Base-by-base conservation (phyloP, 2,888 invertebrate species). In the Coleophora deauratella region DNA sequence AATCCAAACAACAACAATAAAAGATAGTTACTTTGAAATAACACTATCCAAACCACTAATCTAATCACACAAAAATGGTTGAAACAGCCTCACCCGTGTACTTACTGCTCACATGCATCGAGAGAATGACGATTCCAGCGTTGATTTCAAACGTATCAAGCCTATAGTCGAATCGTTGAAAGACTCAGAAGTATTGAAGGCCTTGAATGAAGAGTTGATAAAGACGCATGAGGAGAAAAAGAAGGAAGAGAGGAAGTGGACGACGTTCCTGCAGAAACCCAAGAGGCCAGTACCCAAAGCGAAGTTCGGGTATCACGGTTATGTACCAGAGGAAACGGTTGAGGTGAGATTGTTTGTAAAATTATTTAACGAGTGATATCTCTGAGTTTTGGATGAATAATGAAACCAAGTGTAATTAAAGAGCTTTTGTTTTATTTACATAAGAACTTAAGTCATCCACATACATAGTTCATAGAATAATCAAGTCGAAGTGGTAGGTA, bases 191-290 rank as follows among this genome's bases (percentile, higher is more conserved):
- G 92, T 92, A 0, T 71, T 92, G 49, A 89, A 90, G 47, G 87
- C 86, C 0, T 62, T 91, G 21, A 89, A 90, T 51, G 31, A 31
- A 31, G 31, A 31, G 9, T n/a, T 31, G 30, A 28, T 35, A 44
- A 85, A 80, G 54, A 72, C 82, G 2, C 81, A 74, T 12, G 86
- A 87, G 49, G 75, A 81, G 45, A 87, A 86, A 46, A 78, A 84
- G 48, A 87, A 88, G 36, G 88, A 89, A 32, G 86, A 88, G 50
- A 88, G 87, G 52, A 89, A 89, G 52, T 91, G 90, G 86, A 92
- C 94, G 3, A 93, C 92, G 27, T 94, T 94, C 59, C 64, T 94
- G 46, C 91, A 92, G 67, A 92, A 91, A 55, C 94, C 94, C 0
- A 87, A 89, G 52, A 78, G 92, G 13, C 90, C 93, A 0, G 87